A percentile compares a stretch with the other conserved stretches of the same genome.
phyloP scores from a whole-genome alignment of 2,888 invertebrate genomes.

The Alentia gelatinosa region DNA sequence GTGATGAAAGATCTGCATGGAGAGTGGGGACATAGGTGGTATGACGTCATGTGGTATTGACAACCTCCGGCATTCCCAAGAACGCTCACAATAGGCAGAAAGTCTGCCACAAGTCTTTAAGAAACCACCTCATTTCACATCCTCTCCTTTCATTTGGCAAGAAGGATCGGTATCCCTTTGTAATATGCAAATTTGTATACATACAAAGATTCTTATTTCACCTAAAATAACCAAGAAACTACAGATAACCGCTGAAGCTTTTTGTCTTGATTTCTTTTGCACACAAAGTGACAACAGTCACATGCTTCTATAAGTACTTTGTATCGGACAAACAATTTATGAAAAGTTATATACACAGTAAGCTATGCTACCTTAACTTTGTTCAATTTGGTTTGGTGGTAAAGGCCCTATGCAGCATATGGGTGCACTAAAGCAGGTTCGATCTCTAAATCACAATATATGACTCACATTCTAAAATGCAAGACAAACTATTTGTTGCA shows the following conservation, averaged over 20 bases:
- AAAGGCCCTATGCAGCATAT: background rate
- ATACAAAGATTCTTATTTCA: background rate
- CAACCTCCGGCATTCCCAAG: background rate
- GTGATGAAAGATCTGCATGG: background rate
- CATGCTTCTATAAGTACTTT: constrained; percentile 17
- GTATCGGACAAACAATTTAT: constrained; percentile 2
- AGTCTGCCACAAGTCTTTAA: background rate
- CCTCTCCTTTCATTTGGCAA: constrained; percentile 7
- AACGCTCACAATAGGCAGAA: background rate
- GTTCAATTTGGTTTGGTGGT: background rate
- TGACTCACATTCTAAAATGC: background rate
- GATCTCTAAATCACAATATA: background rate
- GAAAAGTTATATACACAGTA: constrained; percentile 20
- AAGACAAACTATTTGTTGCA: background rate
- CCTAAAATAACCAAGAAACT: background rate
- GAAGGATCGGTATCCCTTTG: constrained; percentile 6
- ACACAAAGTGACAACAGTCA: background rate
- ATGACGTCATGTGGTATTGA: background rate
- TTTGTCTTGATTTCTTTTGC: background rate
- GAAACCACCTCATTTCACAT: background rate
- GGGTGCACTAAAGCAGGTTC: constrained; percentile 9
- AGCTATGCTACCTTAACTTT: background rate
- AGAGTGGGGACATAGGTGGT: background rate
- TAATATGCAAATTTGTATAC: background rate
- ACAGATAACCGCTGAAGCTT: constrained; percentile 7